A percentile compares a stretch with the other conserved stretches of the same genome.
Conservation (phyloP, 2,797 vertebrate species). For the Calcarius lapponicus region DNA sequence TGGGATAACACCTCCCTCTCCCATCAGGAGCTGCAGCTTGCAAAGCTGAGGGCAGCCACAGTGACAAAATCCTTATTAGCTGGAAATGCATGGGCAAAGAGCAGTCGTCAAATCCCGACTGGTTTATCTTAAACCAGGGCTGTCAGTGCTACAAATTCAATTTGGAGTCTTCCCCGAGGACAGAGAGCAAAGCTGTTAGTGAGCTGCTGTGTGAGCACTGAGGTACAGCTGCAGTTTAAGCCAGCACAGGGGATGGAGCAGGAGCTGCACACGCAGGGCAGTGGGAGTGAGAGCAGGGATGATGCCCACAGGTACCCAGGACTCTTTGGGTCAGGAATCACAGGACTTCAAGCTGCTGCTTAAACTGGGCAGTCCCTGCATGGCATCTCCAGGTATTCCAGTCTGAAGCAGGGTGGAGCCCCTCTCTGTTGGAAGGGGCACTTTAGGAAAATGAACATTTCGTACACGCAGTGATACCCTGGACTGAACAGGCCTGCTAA, state of each 20-base stretch:
- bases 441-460: background rate
- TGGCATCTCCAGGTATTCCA: background rate
- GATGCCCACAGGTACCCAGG: background rate
- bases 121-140: slow-evolving; percentile 46
- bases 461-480: rapidly evolving
- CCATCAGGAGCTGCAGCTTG: background rate
- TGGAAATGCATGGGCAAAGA: slow-evolving; percentile 21
- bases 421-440: background rate
- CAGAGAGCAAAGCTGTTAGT: background rate
- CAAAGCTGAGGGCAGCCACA: background rate
- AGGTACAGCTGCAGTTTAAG: background rate
- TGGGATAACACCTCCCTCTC: background rate
- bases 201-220: background rate
- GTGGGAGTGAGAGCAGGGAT: background rate
- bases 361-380: background rate
- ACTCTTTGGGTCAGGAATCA: background rate
- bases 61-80: slow-evolving; percentile 55
- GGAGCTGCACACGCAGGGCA: background rate
- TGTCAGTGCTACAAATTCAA: slow-evolving; percentile 50
- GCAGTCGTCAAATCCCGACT: background rate
- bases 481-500: background rate
- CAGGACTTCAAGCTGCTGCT: background rate
- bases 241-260: background rate
- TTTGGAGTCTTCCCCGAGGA: slow-evolving; percentile 44
- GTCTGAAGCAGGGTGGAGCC: rapidly evolving